A percentile compares a stretch with the other conserved stretches of the same genome.
Evolutionary conservation across 30 jellyfish, hydroid and myxozoan species (phyloP).

Genomic region (Mastigias papua): DNA sequence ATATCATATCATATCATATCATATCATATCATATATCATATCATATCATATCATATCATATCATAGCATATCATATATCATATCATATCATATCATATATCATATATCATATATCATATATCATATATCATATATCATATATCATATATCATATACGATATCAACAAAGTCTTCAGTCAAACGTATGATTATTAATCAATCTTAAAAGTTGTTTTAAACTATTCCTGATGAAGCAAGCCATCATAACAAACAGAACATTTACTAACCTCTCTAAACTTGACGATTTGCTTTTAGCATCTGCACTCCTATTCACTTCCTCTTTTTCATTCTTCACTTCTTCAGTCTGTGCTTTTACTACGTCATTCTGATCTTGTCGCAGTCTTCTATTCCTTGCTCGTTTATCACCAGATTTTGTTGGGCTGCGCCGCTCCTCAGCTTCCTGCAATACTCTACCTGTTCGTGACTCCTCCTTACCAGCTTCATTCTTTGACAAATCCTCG

Average conservation of each 20-base stretch:
- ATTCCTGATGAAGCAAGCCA: no score
- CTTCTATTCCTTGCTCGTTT: constrained; percentile 76
- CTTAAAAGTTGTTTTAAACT: no score
- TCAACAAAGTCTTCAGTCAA: no score
- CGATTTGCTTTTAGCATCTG: constrained; percentile 39
- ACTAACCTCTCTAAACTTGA: constrained; percentile 55
- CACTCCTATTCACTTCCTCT: constrained; percentile 14
- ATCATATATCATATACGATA: no score
- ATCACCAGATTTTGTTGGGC: constrained; percentile 55
- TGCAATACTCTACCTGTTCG: not conserved
- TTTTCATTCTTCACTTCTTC: constrained; percentile 39
- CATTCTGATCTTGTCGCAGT: constrained; percentile 72
- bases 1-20: no score
- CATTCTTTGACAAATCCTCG: constrained; percentile 22
- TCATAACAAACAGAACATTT: not conserved
- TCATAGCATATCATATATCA: no score
- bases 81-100: no score
- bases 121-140: no score
- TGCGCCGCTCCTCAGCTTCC: constrained; percentile 37
- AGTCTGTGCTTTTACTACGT: constrained; percentile 34
- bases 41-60: no score
- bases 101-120: no score
- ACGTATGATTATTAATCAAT: no score
- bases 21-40: no score
- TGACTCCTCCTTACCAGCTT: not conserved